Base-by-base conservation (phyloP, 2,888 invertebrate species). In the Tetragonula carbonaria region DNA sequence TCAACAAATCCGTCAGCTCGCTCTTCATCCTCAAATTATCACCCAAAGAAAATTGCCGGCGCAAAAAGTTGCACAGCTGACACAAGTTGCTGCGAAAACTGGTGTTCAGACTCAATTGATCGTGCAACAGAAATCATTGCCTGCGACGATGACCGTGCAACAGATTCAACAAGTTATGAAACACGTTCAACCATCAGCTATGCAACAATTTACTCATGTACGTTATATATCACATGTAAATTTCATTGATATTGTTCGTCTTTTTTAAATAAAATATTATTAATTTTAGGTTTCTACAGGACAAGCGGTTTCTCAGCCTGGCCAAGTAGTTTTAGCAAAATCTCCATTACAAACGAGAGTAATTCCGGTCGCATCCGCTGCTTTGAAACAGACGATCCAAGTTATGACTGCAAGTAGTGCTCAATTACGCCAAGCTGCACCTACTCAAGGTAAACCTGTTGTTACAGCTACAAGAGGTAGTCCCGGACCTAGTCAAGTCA, bases 81-180 rank as follows among this genome's bases (percentile, higher is more conserved):
- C 96, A 0, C 96, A 96, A 91, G 95, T 95, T 1, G 85, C 95
- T 53, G 93, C 93, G 8, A 93, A 94, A 88, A 93, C 94, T 76
- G 96, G 96, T 8, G 95, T 96, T 5, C 96, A 96, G 45, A 96
- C 97, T 0, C 97, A 97, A 90, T 95, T 97, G 82, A 96, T 98
- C 74, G 97, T 98, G 5, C 97, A 97, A 72, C 96, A 96, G 23
- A 96, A 96, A 89, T 95, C 96, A 4, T 87, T 96, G 57, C 95
- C 96, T 0, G 95, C 96, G 0, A 96, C 96, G 0, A 96, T 97
- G 93, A 97, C 97, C 0, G 96, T 97, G 81, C 97, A 97, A 89
- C 97, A 97, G 92, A 96, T 97, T 66, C 97, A 97, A 85, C 97
- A 97, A 92, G 96, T 97, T 18, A 96, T 97, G 94, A 96, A 97